Base-by-base conservation (phyloP, 2,888 invertebrate genomes). In the Athalia rosae region DNA sequence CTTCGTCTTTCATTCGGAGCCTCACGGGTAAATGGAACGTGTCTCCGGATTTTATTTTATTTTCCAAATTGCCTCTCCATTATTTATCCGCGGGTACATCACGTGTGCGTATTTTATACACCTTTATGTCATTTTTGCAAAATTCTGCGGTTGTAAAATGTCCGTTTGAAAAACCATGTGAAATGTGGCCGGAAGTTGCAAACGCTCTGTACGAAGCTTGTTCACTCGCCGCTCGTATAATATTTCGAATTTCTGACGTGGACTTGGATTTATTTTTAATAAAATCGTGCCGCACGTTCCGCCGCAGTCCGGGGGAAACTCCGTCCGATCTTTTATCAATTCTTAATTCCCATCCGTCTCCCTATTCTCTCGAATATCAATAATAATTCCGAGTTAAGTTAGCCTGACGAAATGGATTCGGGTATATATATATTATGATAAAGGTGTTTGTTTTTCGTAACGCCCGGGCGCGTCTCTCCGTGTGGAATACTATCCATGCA, bases 401-500 rank as follows among this genome's bases (percentile, higher is more conserved):
- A 67, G 28, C 15, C 9, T 67, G 5, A 6, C 67, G 28, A 41
- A 67, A 50, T 67, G 13, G 67, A 28, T 50, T 67, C 53, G 67
- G 28, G 50, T 41, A 28, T 28, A 28, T 28, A n/a, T n/a, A n/a
- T 28, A 28, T 28, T 28, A 28, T 28, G 28, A 28, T 28, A 53
- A 67, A 9, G 28, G 53, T 28, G 48, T 67, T 67, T 67, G 53
- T 67, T 67, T 67, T 48, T 28, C 15, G 53, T 15, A n/a, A n/a
- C n/a, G n/a, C 15, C 50, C 67, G 11, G n/a, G 28, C 28, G 28
- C 2, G 28, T 0, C 28, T 2, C 28, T n/a, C 28, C 28, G 2
- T 28, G 28, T 28, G 28, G 53, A 53, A 67, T 67, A 67, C 67
- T 67, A 67, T 67, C 67, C 67, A 67, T 67, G 67, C 67, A 67